A percentile compares a stretch with the other conserved stretches of the same genome.
These are phyloP conservation scores for Centropyge bicolor DNA, from an alignment of 2,797 vertebrate genomes.

Conservation along the genomic window DNA sequence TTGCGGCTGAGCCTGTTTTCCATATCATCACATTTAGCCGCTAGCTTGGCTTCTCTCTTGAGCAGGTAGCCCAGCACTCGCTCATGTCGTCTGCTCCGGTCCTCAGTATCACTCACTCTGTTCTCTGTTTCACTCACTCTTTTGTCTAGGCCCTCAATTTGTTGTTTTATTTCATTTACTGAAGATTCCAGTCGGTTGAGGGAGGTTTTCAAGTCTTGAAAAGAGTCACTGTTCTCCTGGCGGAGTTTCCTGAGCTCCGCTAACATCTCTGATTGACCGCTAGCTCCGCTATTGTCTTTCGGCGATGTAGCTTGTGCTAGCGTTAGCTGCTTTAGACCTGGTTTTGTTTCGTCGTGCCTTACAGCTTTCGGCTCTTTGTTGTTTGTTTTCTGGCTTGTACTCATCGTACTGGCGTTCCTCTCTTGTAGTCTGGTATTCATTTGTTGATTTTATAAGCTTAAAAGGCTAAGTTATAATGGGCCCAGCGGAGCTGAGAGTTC, in stretches of 20 bases:
- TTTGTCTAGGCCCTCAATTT: not conserved
- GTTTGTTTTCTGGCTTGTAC: not conserved
- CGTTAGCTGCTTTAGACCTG: not conserved
- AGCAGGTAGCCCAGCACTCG: not conserved
- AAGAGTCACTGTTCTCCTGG: not conserved
- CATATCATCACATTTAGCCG: not conserved
- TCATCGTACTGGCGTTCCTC: too few relatives aligned
- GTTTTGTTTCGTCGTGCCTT: not conserved
- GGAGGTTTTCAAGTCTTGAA: not conserved
- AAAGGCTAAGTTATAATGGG: too few relatives aligned
- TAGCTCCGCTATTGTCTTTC: not conserved
- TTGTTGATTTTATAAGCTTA: too few relatives aligned
- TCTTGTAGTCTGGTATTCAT: too few relatives aligned
- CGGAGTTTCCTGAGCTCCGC: not conserved
- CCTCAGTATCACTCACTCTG: not conserved
- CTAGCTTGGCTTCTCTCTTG: not conserved
- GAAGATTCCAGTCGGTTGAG: not conserved
- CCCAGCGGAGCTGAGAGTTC: too few relatives aligned
- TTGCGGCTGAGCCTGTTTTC: conserved; percentile 1
- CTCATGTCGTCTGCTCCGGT: not conserved
- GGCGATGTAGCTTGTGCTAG: too few relatives aligned
- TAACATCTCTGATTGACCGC: not conserved
- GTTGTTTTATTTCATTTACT: not conserved
- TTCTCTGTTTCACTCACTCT: not conserved
- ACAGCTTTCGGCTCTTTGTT: not conserved